These are phyloP conservation scores for Salvelinus namaycush DNA, from an alignment of 2,113 vertebrate genomes.

Conservation along the genomic window DNA sequence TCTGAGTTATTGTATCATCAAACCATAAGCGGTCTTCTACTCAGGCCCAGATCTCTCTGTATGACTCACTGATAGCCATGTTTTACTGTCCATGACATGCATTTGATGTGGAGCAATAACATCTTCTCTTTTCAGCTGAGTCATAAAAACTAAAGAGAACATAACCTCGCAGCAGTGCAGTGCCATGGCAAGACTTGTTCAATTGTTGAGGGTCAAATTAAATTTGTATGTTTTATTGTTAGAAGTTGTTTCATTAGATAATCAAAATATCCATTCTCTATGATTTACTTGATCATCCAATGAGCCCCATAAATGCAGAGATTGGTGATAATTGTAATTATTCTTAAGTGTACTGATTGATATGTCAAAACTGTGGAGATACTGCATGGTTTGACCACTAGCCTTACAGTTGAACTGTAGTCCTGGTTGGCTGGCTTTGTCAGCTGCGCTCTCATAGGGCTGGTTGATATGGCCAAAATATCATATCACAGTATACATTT, in stretches of 20 bases:
- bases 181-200: constrained; percentile 24
- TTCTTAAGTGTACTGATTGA: not conserved
- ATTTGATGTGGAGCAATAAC: not conserved
- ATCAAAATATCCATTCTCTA: not conserved
- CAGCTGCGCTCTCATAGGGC: too few species aligned
- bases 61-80: not conserved
- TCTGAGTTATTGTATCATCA: not conserved
- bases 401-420: not conserved
- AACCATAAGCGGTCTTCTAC: not conserved
- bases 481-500: too few species aligned
- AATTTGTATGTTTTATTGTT: not conserved
- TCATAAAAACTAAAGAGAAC: constrained; percentile 20
- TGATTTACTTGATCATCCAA: not conserved
- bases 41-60: not conserved
- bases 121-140: constrained; percentile 7
- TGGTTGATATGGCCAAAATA: too few species aligned
- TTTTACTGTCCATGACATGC: constrained; percentile 5
- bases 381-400: not conserved
- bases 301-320: not conserved
- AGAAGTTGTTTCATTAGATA: not conserved
- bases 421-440: not conserved
- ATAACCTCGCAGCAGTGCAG: constrained; percentile 4
- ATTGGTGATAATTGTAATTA: too few species aligned
- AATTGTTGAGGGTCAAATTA: constrained; percentile 11
- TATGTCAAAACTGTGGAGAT: not conserved